A percentile compares a stretch with the other conserved stretches of the same genome.
These are phyloP conservation scores for Eupithecia centaureata DNA, from an alignment of 2,888 invertebrate genomes.

Conservation along the genomic window DNA sequence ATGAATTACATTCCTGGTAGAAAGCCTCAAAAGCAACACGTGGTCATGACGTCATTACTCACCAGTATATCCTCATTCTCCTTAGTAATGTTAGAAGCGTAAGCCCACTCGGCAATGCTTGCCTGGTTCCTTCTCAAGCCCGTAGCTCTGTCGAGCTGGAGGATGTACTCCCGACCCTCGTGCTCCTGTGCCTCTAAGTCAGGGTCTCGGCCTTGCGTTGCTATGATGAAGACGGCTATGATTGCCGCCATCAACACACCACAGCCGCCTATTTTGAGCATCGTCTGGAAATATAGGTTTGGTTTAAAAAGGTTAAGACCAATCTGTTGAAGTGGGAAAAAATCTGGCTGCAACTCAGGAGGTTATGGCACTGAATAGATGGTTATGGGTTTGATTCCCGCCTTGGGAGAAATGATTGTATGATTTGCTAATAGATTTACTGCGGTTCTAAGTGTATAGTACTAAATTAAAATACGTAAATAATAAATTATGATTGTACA, in stretches of 20 bases:
- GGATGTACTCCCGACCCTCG: constrained; percentile 85
- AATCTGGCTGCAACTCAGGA: no score
- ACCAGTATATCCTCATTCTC: constrained; percentile 83
- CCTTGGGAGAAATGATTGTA: no score
- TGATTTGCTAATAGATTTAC: no score
- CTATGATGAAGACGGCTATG: constrained; percentile 78
- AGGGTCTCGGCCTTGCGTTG: constrained; percentile 80
- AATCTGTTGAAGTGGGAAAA: no score
- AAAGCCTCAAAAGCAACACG: no score
- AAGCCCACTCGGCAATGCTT: constrained; percentile 88
- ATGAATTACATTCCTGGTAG: no score
- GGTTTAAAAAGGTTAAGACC: not conserved
- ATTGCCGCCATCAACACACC: constrained; percentile 75
- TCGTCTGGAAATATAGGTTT: constrained; percentile 62
- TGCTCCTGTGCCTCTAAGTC: constrained; percentile 82
- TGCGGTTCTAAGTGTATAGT: no score
- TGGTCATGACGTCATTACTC: constrained; percentile 26
- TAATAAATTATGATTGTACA: no score
- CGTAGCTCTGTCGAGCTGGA: constrained; percentile 85
- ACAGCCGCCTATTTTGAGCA: constrained; percentile 79
- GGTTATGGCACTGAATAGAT: no score
- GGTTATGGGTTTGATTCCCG: no score
- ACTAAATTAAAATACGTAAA: no score
- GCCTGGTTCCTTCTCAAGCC: constrained; percentile 84
- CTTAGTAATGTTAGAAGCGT: constrained; percentile 90